Evolutionary conservation across 2,797 vertebrate species (phyloP).

Genomic region (Etheostoma nigrum): DNA sequence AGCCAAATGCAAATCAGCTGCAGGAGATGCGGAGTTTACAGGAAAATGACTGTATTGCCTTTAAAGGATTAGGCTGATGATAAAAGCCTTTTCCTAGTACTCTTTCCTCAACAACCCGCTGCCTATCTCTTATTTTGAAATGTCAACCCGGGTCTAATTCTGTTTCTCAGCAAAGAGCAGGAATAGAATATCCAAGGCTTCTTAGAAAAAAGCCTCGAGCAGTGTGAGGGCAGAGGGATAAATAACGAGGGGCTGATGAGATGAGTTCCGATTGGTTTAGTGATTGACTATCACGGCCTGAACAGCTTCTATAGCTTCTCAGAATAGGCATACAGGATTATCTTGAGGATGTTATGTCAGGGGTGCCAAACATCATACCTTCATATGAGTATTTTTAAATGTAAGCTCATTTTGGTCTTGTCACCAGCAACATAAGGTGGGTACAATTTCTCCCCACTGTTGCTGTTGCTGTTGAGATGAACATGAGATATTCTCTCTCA

Average conservation of each 20-base stretch:
- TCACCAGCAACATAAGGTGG: not conserved
- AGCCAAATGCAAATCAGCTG: slow-evolving; percentile 1
- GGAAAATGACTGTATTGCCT: slow-evolving; percentile 29
- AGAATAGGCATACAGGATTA: slow-evolving; percentile 32
- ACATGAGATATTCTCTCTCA: too few relatives aligned
- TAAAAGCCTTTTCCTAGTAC: slow-evolving; percentile 51
- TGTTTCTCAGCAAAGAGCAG: slow-evolving; percentile 34
- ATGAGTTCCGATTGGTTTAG: slow-evolving; percentile 40
- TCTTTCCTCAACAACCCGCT: slow-evolving; percentile 21
- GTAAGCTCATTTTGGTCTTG: not conserved
- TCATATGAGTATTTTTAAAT: not conserved
- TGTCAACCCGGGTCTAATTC: slow-evolving; percentile 45
- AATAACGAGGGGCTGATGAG: slow-evolving; percentile 29
- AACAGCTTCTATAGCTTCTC: slow-evolving; percentile 38
- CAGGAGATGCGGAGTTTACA: slow-evolving; percentile 28
- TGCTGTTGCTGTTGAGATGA: too few relatives aligned
- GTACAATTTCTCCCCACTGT: not conserved
- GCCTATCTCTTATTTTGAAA: slow-evolving; percentile 47
- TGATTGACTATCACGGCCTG: slow-evolving; percentile 21
- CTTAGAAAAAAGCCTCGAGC: slow-evolving; percentile 22
- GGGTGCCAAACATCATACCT: not conserved
- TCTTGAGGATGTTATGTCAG: slow-evolving; percentile 10
- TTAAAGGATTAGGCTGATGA: slow-evolving; percentile 39
- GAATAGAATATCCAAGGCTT: slow-evolving; percentile 12
- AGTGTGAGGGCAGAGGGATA: slow-evolving; percentile 1